Conservation (phyloP, 2,113 vertebrate species). For the Myocastor coypus region DNA sequence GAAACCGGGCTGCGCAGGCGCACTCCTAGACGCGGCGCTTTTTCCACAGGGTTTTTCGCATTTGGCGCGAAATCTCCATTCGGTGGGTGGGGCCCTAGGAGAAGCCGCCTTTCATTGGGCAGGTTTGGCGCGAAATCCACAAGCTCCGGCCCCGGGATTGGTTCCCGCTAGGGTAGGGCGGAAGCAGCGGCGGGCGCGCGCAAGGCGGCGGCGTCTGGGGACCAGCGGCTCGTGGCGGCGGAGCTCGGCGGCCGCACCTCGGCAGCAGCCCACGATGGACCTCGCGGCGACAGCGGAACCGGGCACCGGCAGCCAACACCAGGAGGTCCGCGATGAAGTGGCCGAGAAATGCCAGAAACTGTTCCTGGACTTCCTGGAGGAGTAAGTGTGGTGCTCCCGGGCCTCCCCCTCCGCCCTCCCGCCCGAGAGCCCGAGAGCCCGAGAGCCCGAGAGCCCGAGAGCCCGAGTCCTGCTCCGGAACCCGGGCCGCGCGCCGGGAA, state of each 20-base stretch:
- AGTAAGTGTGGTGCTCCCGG: constrained; percentile 89
- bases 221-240: not conserved
- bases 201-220: not conserved
- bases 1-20: constrained; percentile 36
- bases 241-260: accelerated
- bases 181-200: constrained; percentile 44
- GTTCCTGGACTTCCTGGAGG: constrained; percentile 98
- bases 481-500: not conserved
- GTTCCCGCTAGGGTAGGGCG: not conserved
- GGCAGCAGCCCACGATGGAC: constrained; percentile 68
- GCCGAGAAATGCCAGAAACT: constrained; percentile 98
- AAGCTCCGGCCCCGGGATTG: constrained; percentile 25
- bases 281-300: constrained; percentile 80
- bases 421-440: not conserved
- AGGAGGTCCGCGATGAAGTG: constrained; percentile 94
- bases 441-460: not conserved
- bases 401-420: not conserved
- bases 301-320: constrained; percentile 86
- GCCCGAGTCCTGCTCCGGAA: not conserved
- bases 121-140: constrained; percentile 90
- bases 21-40: not conserved
- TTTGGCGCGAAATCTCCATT: constrained; percentile 85
- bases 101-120: constrained; percentile 80
- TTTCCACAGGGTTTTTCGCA: not conserved
- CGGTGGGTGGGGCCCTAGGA: constrained; percentile 81